Base-by-base conservation (phyloP, 64 coral and sea anemone genomes). In the Anthopleura sola region DNA sequence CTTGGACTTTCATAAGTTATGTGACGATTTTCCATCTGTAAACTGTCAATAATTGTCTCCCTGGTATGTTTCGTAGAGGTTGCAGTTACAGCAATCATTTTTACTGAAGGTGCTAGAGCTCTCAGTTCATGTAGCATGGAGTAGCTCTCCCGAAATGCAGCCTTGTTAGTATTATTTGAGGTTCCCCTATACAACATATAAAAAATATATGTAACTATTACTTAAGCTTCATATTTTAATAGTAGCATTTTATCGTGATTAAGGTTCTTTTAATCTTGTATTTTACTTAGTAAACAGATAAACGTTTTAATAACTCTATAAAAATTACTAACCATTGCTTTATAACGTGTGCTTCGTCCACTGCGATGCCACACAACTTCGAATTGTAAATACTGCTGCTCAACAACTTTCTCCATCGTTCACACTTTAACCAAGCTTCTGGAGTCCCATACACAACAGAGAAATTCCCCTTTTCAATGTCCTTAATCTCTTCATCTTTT, bases 291-390 rank as follows among this genome's bases (percentile, higher is more conserved):
- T 2, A 40, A 40, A 40, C 39, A 40, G 39, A 6, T 40, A 40
- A 40, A 40, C 39, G 2, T 40, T 40, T 40, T 40, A 6, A 40
- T 40, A 40, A 40, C 36, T 62, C 36, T 5, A 56, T 87, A 51
- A 32, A 36, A 90, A 83, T 44, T 64, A 53, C 89, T 78, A 57
- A 91, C 89, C 89, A 91, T 84, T 91, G 89, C 55, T 91, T 91
- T 78, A 91, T 91, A 20, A 91, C 89, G 38, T 90, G 89, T 53
- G 89, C 89, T 60, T 91, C 89, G 48, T 91, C 89, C 8, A 91
- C 83, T 26, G 89, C 89, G 21, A 91, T 91, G 10, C 46, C 83
- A 86, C 89, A 91, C 55, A 90, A 33, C 28, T 91, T 91, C 0
- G 19, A 18, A 19, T 36, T 1, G 55, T 86, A 91, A 20, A 86